Base-by-base conservation (phyloP, 2,888 invertebrate genomes). In the Elgonia sp. region DNA sequence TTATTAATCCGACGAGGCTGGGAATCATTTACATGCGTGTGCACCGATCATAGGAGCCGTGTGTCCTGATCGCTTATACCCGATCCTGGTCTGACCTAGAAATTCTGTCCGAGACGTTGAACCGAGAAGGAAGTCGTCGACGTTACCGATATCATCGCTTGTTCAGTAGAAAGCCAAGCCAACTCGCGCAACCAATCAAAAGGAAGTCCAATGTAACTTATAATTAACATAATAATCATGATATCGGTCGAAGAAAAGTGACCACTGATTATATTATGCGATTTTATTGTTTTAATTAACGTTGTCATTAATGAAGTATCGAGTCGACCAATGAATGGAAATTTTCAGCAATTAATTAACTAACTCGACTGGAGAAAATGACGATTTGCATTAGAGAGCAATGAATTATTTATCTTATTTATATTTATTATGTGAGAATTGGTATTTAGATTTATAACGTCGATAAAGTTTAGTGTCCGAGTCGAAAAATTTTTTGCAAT, bases 1-100 rank as follows among this genome's bases (percentile, higher is more conserved):
- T 92, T 93, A 93, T 93, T 93, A 93, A 93, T 93, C 67, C 84
- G 39, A 86, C 84, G 86, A 83, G 70, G 77, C 79, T 81, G 80
- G 55, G 86, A 88, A 86, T 84, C 87, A 84, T 84, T 87, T 84
- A 87, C 87, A 87, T 87, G 80, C 65, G 84, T 75, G 80, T 69
- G 87, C 83, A 60, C 57, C 60, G 77, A 86, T 86, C 82, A 72
- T 82, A 76, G 86, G 37, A 84, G 72, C 39, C 42, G 76, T 46
- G 76, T 46, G 82, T 82, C 81, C 80, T 65, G 77, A 82, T 76
- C 81, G 77, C 72, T 76, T 50, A 73, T 82, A 79, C 80, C 50
- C 65, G 87, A 87, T 87, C 83, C 84, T 80, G 87, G 40, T 81
- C 72, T 86, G 86, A 86, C 87, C 87, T 87, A 87, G 84, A 87